Base-by-base conservation (phyloP, 2,797 vertebrate genomes). In the Emydoidea blandingii region DNA sequence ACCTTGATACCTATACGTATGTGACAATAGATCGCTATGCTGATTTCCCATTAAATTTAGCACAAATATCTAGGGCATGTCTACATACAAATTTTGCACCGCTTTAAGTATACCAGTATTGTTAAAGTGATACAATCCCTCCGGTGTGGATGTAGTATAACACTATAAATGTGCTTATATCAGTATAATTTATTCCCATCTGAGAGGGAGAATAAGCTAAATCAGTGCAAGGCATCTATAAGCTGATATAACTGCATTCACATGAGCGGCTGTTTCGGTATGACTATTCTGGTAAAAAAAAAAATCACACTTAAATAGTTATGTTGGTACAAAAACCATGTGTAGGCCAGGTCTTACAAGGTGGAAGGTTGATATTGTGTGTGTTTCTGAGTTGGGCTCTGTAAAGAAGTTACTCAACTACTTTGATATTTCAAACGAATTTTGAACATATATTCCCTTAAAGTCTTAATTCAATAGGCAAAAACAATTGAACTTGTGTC, bases 51-150 rank as follows among this genome's bases (percentile, higher is more conserved):
- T 90, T 34, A 81, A 95, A 85, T 49, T 81, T 85, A 74, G 86
- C 74, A 93, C 41, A 65, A 92, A 82, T 62, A 62, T 62, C 31
- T 87, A 95, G 47, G 59, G 37, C 83, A 88, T 96, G 93, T 95
- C 93, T 96, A 87, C 85, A 91, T 59, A 56, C 92, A 52, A 0
- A 81, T 44, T 3, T 72, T 96, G 94, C 96, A 92, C 91, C 83
- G 81, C 85, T 84, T 94, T 91, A 74, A 94, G 95, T 93, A 44
- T 94, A 85, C 85, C 90, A 94, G 4, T 41, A 9, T 31, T 79
- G 90, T 93, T 97, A 94, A 93, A 94, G 89, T n/a, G 25, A 72
- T 49, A 19, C 31, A 31, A 12, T 29, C 49, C 93, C 23, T 91
- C 21, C 41, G 29, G 12, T 76, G 41, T 29, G 41, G 72, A 47